Evolutionary conservation across 23 tunicate species (phyloP), one percentile per base, ranked within the genome.

Genomic region (Corella eumyota): DNA sequence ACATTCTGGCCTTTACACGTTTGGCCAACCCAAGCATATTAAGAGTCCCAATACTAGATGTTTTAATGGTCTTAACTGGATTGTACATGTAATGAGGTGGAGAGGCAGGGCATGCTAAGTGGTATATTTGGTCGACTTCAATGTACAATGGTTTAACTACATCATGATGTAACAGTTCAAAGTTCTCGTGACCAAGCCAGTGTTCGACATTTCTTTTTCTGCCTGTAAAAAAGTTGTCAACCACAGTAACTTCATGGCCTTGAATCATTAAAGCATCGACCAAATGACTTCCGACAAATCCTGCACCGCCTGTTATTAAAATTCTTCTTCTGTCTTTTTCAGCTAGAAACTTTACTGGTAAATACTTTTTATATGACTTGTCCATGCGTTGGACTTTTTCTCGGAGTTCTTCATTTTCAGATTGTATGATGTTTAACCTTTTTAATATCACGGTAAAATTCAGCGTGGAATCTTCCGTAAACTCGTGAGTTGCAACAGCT

Each of bases 61-160:
- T 90, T 62, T 90, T 90, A 15, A 90, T 90, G 4, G 97, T 90
- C 52, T 90, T 90, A 22, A 90, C 66, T 32, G 97, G 97, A 36
- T 90, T 90, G 77, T 79, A 79, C 97, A 90, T 90, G 64, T 90
- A 90, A 74, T 90, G 97, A 25, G 97, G 97, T 6, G 97, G 97
- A n/a, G 97, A 90, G 6, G 97, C 97, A 46, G 97, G 97, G 56
- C 97, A 90, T 22, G 97, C 97, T 3, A 90, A 52, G 49, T 90
- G 97, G 71, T 90, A 90, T 9, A 90, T 90, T 61, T 90, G 81
- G 50, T 90, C 82, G 24, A 90, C 97, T 62, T 90, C 97, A 52
- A 90, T 68, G 45, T 33, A 90, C 25, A 90, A 58, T 20, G 97
- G 90, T 17, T 56, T 54, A 4, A 79, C 77, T 2, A 90, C 97